A percentile compares a stretch with the other conserved stretches of the same genome.
phyloP scores from a whole-genome alignment of 1,140 invertebrate genomes.

The Psilanteris sp. region DNA sequence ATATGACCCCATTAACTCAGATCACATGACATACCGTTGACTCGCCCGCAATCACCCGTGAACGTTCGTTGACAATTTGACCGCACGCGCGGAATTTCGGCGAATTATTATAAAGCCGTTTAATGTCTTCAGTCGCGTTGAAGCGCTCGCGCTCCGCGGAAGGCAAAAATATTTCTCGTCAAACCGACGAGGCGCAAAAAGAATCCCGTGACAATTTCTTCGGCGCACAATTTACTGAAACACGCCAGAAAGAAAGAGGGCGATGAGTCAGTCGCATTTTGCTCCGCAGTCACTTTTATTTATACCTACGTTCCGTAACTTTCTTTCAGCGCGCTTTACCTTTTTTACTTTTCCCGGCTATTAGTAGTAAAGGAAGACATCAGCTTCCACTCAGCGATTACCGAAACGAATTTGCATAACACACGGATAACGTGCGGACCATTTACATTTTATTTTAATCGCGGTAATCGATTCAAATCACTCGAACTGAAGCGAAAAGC shows the following conservation, averaged over 20 bases:
- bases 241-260: conserved; percentile 62
- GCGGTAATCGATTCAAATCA: conserved; percentile 78
- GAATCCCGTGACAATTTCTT: conserved; percentile 47
- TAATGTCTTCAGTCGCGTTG: too few species aligned
- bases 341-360: conserved; percentile 69
- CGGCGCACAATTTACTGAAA: conserved; percentile 60
- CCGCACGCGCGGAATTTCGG: too few species aligned
- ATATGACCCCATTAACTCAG: too few species aligned
- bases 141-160: too few species aligned
- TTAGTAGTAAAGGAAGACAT: conserved; percentile 78
- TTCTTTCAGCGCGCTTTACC: conserved; percentile 61
- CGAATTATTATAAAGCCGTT: too few species aligned
- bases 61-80: too few species aligned
- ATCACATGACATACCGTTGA: too few species aligned
- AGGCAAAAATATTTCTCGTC: conserved; percentile 47
- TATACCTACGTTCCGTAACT: conserved; percentile 64
- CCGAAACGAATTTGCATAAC: conserved; percentile 79
- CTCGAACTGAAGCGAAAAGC: conserved; percentile 71
- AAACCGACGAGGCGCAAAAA: conserved; percentile 38
- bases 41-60: too few species aligned
- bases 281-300: conserved; percentile 63
- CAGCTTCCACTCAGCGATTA: conserved; percentile 80
- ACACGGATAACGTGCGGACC: conserved; percentile 70
- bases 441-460: conserved; percentile 81
- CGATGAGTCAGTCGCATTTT: conserved; percentile 60